Evolutionary conservation across 2,113 vertebrate genomes (phyloP).

Genomic region (Notechis scutatus): DNA sequence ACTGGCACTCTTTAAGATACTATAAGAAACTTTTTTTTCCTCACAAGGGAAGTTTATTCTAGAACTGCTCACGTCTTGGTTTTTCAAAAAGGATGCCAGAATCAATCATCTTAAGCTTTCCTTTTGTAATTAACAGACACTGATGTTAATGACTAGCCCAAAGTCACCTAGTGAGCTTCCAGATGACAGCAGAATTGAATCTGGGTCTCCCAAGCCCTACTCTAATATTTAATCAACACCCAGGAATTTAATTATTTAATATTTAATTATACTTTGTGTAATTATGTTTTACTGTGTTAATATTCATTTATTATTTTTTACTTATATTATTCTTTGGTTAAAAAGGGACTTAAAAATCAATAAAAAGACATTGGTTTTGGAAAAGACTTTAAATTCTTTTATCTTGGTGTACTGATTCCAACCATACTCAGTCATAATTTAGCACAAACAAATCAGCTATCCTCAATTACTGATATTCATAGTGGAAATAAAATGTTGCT

Average conservation of each 20-base stretch:
- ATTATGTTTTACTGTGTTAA: background rate
- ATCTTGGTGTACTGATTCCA: background rate
- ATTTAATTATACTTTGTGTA: background rate
- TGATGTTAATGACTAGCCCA: background rate
- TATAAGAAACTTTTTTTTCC: background rate
- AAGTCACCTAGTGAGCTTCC: background rate
- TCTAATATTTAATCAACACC: background rate
- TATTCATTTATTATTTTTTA: background rate
- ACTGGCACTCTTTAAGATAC: background rate
- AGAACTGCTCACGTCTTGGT: background rate
- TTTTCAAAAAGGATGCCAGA: background rate
- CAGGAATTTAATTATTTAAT: background rate
- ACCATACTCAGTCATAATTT: background rate
- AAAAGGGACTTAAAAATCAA: background rate
- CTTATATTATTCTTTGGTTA: background rate
- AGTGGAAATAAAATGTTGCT: background rate
- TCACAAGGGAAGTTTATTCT: background rate
- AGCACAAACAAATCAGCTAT: background rate
- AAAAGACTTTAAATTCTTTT: background rate
- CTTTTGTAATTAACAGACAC: background rate
- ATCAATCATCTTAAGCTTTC: background rate
- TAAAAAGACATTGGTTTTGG: background rate
- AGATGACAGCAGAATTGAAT: background rate
- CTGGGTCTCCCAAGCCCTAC: background rate
- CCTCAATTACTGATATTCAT: background rate